These are phyloP conservation scores for Notoglanidium macrostoma DNA, from an alignment of 2,797 vertebrate species.

Conservation along the genomic window DNA sequence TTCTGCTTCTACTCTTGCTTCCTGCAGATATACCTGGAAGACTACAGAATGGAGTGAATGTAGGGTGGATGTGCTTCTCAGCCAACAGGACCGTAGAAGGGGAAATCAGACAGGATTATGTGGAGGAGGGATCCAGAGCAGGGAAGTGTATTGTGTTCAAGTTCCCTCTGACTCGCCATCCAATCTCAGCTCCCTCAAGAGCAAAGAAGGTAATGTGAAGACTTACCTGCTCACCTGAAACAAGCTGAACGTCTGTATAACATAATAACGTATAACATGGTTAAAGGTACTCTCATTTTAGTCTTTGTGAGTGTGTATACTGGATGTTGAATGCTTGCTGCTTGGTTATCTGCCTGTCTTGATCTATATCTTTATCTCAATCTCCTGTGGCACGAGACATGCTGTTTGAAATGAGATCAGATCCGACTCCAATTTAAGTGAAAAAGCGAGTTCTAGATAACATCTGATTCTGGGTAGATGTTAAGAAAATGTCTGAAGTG, in stretches of 20 bases:
- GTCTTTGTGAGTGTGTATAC: neutral
- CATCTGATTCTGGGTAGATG: neutral
- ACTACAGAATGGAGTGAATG: slow-evolving; percentile 92
- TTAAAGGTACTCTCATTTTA: neutral
- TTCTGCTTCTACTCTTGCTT: slow-evolving; percentile 12
- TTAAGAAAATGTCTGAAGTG: neutral
- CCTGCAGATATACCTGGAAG: slow-evolving; percentile 86
- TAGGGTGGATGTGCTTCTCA: slow-evolving; percentile 88
- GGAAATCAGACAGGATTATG: slow-evolving; percentile 92
- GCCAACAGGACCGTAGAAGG: slow-evolving; percentile 91
- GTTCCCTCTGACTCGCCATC: slow-evolving; percentile 73
- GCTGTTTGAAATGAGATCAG: slow-evolving; percentile 15
- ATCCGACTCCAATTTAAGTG: neutral
- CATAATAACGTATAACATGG: neutral
- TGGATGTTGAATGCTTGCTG: neutral
- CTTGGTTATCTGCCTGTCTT: neutral
- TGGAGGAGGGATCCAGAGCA: slow-evolving; percentile 88
- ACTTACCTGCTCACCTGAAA: neutral
- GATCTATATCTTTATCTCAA: neutral
- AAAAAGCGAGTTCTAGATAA: neutral
- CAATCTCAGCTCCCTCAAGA: slow-evolving; percentile 75
- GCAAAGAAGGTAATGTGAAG: slow-evolving; percentile 83
- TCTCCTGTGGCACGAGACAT: neutral
- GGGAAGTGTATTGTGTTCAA: slow-evolving; percentile 89
- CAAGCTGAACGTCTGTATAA: neutral